phyloP scores from a whole-genome alignment of 2,797 vertebrate genomes.

The Enteromius fasciolatus region DNA sequence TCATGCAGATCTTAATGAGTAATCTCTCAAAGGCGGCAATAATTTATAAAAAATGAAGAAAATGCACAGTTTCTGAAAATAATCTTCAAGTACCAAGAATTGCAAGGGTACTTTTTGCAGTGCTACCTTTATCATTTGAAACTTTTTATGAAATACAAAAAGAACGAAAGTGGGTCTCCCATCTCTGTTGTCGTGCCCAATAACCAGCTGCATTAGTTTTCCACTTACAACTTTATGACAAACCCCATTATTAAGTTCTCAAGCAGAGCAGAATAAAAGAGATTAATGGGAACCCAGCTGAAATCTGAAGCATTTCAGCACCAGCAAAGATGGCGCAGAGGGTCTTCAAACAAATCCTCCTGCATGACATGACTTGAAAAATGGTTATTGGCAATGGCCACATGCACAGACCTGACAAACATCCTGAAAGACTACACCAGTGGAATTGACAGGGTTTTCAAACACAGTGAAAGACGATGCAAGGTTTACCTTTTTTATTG shows the following conservation, averaged over 20 bases:
- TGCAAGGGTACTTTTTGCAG: constrained; percentile 17
- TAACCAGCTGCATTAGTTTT: constrained; percentile 28
- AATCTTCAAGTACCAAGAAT: constrained; percentile 3
- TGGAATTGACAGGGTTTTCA: neutral
- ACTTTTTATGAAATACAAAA: constrained; percentile 37
- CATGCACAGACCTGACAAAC: constrained; percentile 3
- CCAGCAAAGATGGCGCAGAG: neutral
- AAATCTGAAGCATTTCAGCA: constrained; percentile 10
- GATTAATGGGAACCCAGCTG: constrained; percentile 29
- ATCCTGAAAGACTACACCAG: constrained; percentile 23
- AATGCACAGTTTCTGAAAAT: constrained; percentile 23
- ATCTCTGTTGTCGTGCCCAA: constrained; percentile 15
- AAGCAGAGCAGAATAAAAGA: constrained; percentile 32
- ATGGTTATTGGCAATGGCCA: neutral
- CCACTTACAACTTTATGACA: constrained; percentile 31
- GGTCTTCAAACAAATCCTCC: neutral
- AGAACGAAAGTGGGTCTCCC: constrained; percentile 25
- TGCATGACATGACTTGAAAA: neutral
- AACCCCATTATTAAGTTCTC: constrained; percentile 40
- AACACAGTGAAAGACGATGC: neutral
- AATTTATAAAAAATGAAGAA: constrained; percentile 38
- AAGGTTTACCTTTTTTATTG: neutral
- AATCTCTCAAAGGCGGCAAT: constrained; percentile 24
- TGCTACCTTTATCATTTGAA: constrained; percentile 34
- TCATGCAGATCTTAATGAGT: constrained; percentile 34